Evolutionary conservation across 2,797 vertebrate species (phyloP), one percentile per base, ranked within the genome.

Genomic region (Myotis myotis): DNA sequence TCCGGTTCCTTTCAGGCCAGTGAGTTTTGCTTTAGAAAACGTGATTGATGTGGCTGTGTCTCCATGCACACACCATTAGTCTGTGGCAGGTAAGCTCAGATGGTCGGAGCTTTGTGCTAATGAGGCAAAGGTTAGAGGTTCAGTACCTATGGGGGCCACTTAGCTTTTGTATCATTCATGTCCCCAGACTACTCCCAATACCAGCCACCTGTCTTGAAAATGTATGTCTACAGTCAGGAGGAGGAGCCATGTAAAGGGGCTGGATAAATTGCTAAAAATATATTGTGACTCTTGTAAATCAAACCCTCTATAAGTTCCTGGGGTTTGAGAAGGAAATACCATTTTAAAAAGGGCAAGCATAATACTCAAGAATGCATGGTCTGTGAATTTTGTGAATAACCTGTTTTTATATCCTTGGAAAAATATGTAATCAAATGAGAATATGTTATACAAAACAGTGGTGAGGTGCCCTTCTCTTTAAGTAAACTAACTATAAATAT

Each of bases 61-160:
- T 90, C 81, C 33, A 17, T 6, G 55, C 71, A 84, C 68, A 95
- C 92, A 92, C 96, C 79, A 80, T 97, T 97, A 96, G 93, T 83
- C 88, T 68, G 82, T 79, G 90, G 82, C 4, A 4, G 81, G 90
- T 79, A 96, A 96, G 96, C 97, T 97, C 93, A 95, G 96, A 93
- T 96, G 94, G 93, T 93, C 4, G 1, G 93, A 96, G 85, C 70
- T 22, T 75, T 28, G 66, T 95, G 71, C 74, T 97, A 97, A 97
- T 94, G 94, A 97, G 93, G 79, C 4, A 0, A 62, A 96, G 93
- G 93, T 97, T 95, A 96, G 94, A 72, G 87, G 93, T 95, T 97
- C 96, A 96, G 96, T 83, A 86, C 92, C 92, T 95, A 93, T 71
- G 82, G 92, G 96, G 96, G 91, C 92, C 92, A 96, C 95, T 97